Conservation (phyloP, 92 coral and sea anemone species). For the Bergia sp. region DNA sequence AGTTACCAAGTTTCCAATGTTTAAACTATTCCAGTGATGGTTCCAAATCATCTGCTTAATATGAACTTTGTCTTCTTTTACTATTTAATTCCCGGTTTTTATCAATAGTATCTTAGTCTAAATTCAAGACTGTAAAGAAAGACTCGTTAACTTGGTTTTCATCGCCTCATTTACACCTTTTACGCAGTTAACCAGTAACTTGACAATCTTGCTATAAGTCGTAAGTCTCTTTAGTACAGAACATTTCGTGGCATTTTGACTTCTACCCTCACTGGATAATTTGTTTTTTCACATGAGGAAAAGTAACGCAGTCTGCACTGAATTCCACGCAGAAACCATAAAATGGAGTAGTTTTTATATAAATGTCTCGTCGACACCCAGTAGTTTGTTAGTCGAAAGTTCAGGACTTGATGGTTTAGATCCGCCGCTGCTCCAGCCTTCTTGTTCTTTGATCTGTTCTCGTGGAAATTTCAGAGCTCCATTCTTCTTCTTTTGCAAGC, state of each 20-base stretch:
- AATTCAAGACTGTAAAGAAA: no score
- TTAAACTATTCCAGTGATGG: not conserved
- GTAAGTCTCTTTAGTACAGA: not conserved
- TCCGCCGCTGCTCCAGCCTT: conserved; percentile 61
- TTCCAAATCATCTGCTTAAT: not conserved
- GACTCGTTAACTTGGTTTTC: not conserved
- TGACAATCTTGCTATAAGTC: not conserved
- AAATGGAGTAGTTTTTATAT: not conserved
- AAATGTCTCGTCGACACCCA: conserved; percentile 12
- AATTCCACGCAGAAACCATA: not conserved
- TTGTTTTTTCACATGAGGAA: not conserved
- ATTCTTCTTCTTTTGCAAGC: conserved; percentile 43
- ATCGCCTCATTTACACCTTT: not conserved
- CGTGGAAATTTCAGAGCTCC: conserved; percentile 62
- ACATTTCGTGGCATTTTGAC: not conserved
- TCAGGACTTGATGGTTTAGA: conserved; percentile 50
- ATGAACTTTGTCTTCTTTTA: no score
- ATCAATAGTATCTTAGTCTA: no score
- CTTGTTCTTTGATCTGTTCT: conserved; percentile 68
- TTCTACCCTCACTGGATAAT: not conserved
- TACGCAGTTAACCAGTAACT: not conserved
- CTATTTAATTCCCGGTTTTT: no score
- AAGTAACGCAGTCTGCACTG: not conserved
- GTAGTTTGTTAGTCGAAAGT: conserved; percentile 18
- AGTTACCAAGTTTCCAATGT: not conserved